phyloP scores from a whole-genome alignment of 1,140 invertebrate species.

The Sarcophaga bullata region DNA sequence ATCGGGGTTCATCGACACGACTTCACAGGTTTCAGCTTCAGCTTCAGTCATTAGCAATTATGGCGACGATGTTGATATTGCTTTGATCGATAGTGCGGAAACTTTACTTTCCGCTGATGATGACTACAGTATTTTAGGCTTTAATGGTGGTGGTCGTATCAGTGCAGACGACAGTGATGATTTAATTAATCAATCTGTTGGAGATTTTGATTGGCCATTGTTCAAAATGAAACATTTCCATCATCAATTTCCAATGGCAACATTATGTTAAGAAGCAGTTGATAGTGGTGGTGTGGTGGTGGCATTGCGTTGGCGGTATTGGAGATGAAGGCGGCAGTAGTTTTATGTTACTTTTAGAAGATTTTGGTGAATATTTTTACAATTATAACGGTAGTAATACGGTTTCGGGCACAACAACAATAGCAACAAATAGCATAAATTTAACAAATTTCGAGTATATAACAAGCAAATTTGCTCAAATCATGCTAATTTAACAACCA shows the following conservation, averaged over 20 bases:
- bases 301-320: not conserved
- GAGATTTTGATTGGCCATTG: conserved; percentile 12
- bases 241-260: conserved; percentile 23
- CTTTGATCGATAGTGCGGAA: conserved; percentile 62
- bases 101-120: conserved; percentile 55
- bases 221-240: conserved; percentile 28
- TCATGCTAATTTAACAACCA: conserved; percentile 28
- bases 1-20: not conserved
- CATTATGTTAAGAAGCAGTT: not conserved
- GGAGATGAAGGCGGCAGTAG: conserved; percentile 60
- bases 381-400: conserved; percentile 62
- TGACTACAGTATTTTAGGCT: conserved; percentile 55
- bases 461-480: conserved; percentile 48
- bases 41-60: not conserved
- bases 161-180: conserved; percentile 36
- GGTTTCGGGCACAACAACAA: conserved; percentile 56
- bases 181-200: conserved; percentile 36
- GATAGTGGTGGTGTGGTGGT: not conserved
- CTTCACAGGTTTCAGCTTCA: not conserved
- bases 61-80: conserved; percentile 49
- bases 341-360: conserved; percentile 70
- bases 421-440: conserved; percentile 42
- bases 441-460: conserved; percentile 45
- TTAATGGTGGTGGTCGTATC: conserved; percentile 47
- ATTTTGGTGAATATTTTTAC: conserved; percentile 72